These are phyloP conservation scores for Creontiades dilutus DNA, from an alignment of 2,888 invertebrate species.

Conservation along the genomic window DNA sequence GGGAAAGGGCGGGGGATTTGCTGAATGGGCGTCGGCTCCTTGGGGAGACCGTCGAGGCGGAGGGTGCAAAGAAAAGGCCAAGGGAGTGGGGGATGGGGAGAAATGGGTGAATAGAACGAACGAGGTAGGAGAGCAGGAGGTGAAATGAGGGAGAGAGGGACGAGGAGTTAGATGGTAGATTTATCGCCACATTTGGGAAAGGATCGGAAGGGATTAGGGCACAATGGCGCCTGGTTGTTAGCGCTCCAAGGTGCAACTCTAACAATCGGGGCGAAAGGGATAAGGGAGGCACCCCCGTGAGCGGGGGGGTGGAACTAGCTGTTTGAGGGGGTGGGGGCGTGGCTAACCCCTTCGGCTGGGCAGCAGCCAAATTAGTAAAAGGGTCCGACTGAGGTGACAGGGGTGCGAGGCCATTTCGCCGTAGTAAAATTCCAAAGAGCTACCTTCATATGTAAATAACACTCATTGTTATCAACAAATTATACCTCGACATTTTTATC, in stretches of 20 bases:
- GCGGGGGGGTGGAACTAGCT: background rate
- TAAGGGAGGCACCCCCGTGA: background rate
- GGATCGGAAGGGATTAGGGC: slow-evolving; percentile 69
- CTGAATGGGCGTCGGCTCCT: slow-evolving; percentile 17
- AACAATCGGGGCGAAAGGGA: slow-evolving; percentile 50
- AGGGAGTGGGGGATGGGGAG: background rate
- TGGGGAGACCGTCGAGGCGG: background rate
- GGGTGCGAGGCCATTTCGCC: background rate
- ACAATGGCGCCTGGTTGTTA: slow-evolving; percentile 71
- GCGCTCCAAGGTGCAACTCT: slow-evolving; percentile 67
- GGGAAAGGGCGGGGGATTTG: background rate
- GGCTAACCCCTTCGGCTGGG: slow-evolving; percentile 57
- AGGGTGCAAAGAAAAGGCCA: background rate
- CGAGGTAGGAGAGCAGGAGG: no score
- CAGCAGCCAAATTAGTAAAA: slow-evolving; percentile 67
- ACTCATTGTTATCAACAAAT: no score
- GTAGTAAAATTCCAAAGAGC: background rate
- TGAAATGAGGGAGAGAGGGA: background rate
- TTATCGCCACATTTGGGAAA: slow-evolving; percentile 63
- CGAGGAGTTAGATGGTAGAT: slow-evolving; percentile 34
- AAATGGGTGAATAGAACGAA: background rate
- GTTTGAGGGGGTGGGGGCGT: background rate
- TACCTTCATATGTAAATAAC: no score
- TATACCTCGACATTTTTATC: no score
- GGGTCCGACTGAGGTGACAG: background rate